A percentile compares a stretch with the other conserved stretches of the same genome.
phyloP scores from a whole-genome alignment of 2,113 vertebrate species.

The Charina bottae region DNA sequence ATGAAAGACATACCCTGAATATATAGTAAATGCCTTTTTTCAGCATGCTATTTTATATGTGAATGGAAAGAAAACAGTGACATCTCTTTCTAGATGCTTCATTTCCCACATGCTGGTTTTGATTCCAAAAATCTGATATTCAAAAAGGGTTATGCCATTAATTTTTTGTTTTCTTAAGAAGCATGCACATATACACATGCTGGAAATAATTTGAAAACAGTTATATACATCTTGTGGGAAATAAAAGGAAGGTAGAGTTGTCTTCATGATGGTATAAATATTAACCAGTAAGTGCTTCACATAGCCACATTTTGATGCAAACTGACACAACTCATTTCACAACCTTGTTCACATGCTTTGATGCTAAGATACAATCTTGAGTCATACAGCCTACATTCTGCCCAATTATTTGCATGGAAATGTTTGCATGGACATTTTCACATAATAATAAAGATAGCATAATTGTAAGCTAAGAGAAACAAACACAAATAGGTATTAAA shows the following conservation, averaged over 20 bases:
- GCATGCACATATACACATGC: background rate
- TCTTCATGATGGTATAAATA: background rate
- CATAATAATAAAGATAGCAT: background rate
- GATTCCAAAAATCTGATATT: background rate
- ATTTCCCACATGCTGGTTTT: background rate
- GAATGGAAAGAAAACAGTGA: background rate
- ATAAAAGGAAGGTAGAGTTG: too few species aligned
- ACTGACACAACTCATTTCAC: background rate
- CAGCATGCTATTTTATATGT: background rate
- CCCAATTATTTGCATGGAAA: background rate
- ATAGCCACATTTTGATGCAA: background rate
- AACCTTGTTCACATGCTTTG: background rate
- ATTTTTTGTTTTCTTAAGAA: background rate
- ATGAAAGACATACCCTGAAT: background rate
- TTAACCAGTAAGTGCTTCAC: background rate
- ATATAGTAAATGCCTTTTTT: background rate
- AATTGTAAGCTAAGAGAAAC: background rate
- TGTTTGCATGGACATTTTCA: background rate
- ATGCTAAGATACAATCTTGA: background rate
- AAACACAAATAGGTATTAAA: background rate
- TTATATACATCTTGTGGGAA: background rate
- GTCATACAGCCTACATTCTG: background rate
- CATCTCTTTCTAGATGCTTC: background rate
- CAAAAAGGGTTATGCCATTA: background rate
- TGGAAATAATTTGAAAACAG: background rate